These are phyloP conservation scores for Myotis myotis DNA, from an alignment of 2,797 vertebrate genomes.

Conservation along the genomic window DNA sequence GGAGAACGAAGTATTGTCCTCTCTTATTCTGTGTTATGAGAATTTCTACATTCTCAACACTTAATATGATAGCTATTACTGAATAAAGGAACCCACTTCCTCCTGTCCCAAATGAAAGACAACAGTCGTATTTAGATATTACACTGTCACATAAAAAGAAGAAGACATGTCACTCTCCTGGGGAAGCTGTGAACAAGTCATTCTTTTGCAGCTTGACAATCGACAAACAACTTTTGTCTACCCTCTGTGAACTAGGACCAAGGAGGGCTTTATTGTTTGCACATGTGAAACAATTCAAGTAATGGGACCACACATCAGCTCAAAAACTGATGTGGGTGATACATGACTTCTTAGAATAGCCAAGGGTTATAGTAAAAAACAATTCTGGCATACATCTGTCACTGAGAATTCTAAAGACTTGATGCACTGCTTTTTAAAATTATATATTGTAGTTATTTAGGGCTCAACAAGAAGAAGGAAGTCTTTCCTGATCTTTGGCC, in stretches of 20 bases:
- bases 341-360: background rate
- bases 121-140: background rate
- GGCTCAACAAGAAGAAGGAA: background rate
- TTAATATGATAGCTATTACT: background rate
- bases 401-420: constrained; percentile 34
- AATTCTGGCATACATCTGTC: background rate
- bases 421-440: background rate
- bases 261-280: background rate
- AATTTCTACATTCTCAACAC: background rate
- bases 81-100: background rate
- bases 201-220: background rate
- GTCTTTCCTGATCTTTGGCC: background rate
- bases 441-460: background rate
- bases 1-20: background rate
- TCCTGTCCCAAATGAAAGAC: background rate
- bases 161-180: background rate
- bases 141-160: background rate
- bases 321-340: background rate
- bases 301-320: background rate
- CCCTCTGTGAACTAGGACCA: background rate
- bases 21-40: background rate
- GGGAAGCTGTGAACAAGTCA: background rate
- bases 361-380: constrained; percentile 27
- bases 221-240: background rate
- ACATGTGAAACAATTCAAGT: background rate